Conservation (phyloP, 2,113 vertebrate genomes). For the Raja brachyura region DNA sequence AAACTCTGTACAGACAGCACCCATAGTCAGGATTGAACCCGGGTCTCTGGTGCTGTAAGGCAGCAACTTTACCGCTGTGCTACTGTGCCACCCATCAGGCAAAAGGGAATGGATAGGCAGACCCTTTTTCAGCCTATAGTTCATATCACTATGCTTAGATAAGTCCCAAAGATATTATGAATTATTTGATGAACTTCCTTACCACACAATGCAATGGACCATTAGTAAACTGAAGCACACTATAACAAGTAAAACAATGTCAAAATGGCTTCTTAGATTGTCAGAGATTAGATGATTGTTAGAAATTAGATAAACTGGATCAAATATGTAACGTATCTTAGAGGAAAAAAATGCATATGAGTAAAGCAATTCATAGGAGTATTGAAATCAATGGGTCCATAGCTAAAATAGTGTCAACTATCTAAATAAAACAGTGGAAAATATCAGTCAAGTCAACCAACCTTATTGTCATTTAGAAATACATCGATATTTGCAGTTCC, state of each 20-base stretch:
- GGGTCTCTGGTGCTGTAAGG: no score
- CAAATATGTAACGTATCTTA: neutral
- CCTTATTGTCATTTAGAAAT: no score
- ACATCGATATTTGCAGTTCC: no score
- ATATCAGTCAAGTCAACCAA: no score
- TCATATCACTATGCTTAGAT: neutral
- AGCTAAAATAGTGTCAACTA: neutral
- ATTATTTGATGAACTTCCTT: neutral
- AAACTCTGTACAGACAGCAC: no score
- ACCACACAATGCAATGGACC: neutral
- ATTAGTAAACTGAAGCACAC: neutral
- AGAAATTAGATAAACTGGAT: neutral
- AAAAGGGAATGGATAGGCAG: no score
- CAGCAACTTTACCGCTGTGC: no score
- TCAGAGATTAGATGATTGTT: neutral
- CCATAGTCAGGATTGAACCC: no score
- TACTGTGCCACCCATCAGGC: no score
- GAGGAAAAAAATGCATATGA: neutral
- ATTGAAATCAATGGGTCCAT: neutral
- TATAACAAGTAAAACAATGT: neutral
- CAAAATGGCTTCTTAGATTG: neutral
- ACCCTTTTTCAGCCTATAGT: no score
- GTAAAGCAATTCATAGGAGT: neutral
- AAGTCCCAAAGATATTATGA: neutral
- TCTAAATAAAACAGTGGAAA: no score